Percentiles rank a stretch among this genome's conserved stretches.
These are phyloP conservation scores for Oriolus oriolus DNA, from an alignment of 2,113 vertebrate species.

Conservation along the genomic window DNA sequence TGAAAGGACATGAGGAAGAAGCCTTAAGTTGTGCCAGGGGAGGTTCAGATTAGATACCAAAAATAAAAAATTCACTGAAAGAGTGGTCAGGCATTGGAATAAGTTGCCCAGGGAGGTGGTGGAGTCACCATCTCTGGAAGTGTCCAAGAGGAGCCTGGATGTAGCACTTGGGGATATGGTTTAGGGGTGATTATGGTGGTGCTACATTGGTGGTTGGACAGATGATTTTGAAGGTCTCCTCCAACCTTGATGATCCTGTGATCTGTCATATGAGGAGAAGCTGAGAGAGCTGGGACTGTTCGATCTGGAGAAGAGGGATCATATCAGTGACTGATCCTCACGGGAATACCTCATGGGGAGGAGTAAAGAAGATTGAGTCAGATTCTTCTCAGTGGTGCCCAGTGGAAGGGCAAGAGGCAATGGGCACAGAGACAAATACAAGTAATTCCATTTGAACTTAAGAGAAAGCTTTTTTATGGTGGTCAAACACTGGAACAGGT, in stretches of 20 bases:
- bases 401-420: not conserved
- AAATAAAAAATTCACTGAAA: not conserved
- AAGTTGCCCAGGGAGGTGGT: not conserved
- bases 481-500: not conserved
- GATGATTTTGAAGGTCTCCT: not conserved
- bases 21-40: not conserved
- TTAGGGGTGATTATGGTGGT: not conserved
- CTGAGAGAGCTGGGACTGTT: not conserved
- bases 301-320: not conserved
- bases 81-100: not conserved
- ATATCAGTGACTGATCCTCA: not conserved
- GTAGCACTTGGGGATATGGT: not conserved
- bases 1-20: not conserved
- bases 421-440: not conserved
- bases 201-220: accelerated
- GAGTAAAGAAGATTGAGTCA: not conserved
- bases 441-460: not conserved
- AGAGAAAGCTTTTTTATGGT: not conserved
- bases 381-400: not conserved
- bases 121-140: not conserved
- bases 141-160: not conserved
- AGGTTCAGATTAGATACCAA: not conserved
- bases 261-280: not conserved
- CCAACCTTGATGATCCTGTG: not conserved
- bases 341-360: not conserved